Evolutionary conservation across 2,888 invertebrate genomes (phyloP).

Genomic region (Megalurothrips usitatus): DNA sequence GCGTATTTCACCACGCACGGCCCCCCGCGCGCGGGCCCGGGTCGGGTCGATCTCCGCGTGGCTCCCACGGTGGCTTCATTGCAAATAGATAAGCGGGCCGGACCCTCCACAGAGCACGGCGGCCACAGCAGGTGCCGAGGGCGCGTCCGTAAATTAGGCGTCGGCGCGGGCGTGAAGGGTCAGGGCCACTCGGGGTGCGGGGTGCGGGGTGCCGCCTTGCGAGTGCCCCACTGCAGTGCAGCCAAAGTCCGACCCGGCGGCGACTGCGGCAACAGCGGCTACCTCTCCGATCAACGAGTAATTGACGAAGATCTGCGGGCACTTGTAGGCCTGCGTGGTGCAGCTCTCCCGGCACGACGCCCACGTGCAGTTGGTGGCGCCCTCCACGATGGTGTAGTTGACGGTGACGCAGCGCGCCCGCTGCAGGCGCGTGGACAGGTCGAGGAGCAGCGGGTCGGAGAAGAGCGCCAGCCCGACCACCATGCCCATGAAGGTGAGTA

Average conservation of each 20-base stretch:
- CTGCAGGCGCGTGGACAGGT: conserved; percentile 37
- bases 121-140: neutral
- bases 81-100: neutral
- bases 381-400: conserved; percentile 35
- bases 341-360: conserved; percentile 44
- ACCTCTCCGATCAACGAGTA: conserved; percentile 33
- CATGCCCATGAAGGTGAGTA: conserved; percentile 36
- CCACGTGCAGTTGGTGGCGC: conserved; percentile 43
- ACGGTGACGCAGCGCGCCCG: conserved; percentile 37
- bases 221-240: too few species aligned
- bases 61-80: conserved; percentile 23
- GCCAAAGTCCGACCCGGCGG: too few species aligned
- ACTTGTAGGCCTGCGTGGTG: conserved; percentile 41
- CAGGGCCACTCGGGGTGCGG: too few species aligned
- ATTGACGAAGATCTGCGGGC: conserved; percentile 41
- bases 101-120: neutral
- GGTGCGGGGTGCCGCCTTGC: too few species aligned
- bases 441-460: conserved; percentile 42
- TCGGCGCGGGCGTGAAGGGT: too few species aligned
- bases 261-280: neutral
- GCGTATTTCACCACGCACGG: too few species aligned
- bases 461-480: conserved; percentile 37
- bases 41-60: conserved; percentile 11
- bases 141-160: neutral
- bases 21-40: neutral